Evolutionary conservation across 2,888 invertebrate genomes (phyloP), one percentile per base, ranked within the genome.

Genomic region (Luperina nickerlii): DNA sequence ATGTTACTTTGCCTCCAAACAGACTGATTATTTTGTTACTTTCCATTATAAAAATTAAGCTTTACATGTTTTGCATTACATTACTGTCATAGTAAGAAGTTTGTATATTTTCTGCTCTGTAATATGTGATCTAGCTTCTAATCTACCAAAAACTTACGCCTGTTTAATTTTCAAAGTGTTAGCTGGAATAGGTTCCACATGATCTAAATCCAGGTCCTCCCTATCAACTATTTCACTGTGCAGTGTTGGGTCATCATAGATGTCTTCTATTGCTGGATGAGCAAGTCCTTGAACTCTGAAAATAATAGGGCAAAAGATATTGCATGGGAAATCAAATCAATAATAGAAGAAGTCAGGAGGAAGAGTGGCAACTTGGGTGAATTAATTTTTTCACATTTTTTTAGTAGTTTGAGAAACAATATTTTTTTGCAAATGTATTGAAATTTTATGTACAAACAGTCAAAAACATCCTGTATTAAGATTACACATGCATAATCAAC

Each of bases 221-320:
- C 89, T 93, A n/a, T 95, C 96, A 70, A 87, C 88, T 27, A 95
- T 88, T 76, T 96, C 96, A 88, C 81, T 89, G 63, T 94, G 94
- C 15, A 95, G 79, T 0, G 86, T 83, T 62, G 92, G 83, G 69
- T 97, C 96, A 77, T 95, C 95, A 86, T 94, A 94, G 24, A 96
- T 91, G n/a, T 96, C 96, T 48, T 96, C 96, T 78, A 96, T 90
- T 2, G 95, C 93, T 45, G 95, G 93, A 79, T 95, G 95, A 13
- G 93, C 90, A 65, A 96, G 83, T 3, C 95, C 95, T 90, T 92
- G 94, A 42, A 92, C 88, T 83, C 94, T 95, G 82, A 74, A 71
- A 88, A 86, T 69, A 20, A 54, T 27, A 51, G n/a, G 32, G 24
- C 24, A 68, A 54, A n/a, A 82, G 7, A 63, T 68, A 32, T 54